Evolutionary conservation across 1,140 invertebrate species (phyloP), one percentile per base, ranked within the genome.

Genomic region (Neocloeon triangulifer): DNA sequence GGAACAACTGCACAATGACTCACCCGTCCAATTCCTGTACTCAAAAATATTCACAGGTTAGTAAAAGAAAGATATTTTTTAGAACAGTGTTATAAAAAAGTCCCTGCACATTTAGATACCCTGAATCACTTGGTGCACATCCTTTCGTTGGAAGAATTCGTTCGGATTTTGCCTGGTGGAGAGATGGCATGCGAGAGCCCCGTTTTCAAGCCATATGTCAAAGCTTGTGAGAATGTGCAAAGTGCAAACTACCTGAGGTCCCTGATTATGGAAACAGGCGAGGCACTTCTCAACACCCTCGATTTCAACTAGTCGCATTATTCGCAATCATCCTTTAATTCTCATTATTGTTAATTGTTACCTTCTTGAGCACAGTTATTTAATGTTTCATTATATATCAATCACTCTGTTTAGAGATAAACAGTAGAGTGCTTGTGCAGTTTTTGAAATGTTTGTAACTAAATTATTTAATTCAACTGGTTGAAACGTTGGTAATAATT

Each of bases 161-260:
- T 56, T 22, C 47, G 48, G 34, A 45, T 62, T 23, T 50, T 64
- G 36, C 56, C 60, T n/a, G 29, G 39, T 38, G 10, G 21, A 19
- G 17, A 36, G 21, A 16, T 30, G 12, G 23, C 30, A 25, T 30
- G 34, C 17, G 14, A 17, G 21, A 30, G 10, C 4, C n/a, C n/a
- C n/a, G n/a, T n/a, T n/a, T n/a, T n/a, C n/a, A n/a, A n/a, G n/a
- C 53, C 53, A 19, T 64, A 60, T 33, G 53, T 58, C 5, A 53
- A 52, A 33, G 51, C 61, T 37, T 64, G 60, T 36, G 55, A 52
- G 36, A 57, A 61, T 43, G 57, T 59, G 5, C 52, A 59, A 42
- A 60, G 64, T 26, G 66, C 65, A 5, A 64, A 66, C 46, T 59
- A 65, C 36, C 61, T 69, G 6, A 62, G 59, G 40, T 59, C 60